Percentiles rank a stretch among this genome's conserved stretches.
phyloP scores from a whole-genome alignment of 2,797 vertebrate genomes.

The Brachyalestes nurse region DNA sequence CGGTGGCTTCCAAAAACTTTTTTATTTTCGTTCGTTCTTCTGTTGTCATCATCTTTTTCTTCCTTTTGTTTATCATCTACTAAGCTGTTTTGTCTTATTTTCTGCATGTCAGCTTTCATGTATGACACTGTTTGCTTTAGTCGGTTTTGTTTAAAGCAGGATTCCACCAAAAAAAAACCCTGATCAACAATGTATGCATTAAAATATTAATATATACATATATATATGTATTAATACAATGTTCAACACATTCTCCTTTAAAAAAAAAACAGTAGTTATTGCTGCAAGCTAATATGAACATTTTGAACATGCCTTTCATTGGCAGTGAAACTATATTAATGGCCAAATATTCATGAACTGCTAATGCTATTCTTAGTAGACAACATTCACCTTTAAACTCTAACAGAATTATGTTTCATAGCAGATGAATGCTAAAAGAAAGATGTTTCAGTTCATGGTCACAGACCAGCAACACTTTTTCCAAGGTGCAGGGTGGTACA shows the following conservation, averaged over 20 bases:
- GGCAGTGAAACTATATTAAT: too few relatives aligned
- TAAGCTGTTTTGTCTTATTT: conserved; percentile 38
- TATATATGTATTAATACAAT: too few relatives aligned
- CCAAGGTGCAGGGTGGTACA: neutral
- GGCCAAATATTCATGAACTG: too few relatives aligned
- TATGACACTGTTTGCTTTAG: conserved; percentile 19
- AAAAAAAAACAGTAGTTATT: neutral
- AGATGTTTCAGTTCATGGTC: too few relatives aligned
- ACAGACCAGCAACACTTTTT: neutral
- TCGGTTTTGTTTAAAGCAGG: conserved; percentile 1
- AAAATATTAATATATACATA: neutral
- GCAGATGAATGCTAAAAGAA: too few relatives aligned
- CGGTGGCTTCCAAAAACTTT: conserved; percentile 46
- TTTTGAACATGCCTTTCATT: neutral
- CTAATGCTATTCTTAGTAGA: too few relatives aligned
- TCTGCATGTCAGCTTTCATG: conserved; percentile 35
- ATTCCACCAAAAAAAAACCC: neutral
- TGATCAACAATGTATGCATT: neutral
- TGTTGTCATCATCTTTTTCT: conserved; percentile 29
- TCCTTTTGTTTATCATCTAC: conserved; percentile 21
- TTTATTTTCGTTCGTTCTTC: conserved; percentile 59
- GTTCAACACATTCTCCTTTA: too few relatives aligned
- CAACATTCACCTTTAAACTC: too few relatives aligned
- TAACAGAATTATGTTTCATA: too few relatives aligned
- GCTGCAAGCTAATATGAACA: neutral